These are phyloP conservation scores for Drosophila sucinea DNA, from an alignment of 1,140 invertebrate genomes.

Conservation along the genomic window DNA sequence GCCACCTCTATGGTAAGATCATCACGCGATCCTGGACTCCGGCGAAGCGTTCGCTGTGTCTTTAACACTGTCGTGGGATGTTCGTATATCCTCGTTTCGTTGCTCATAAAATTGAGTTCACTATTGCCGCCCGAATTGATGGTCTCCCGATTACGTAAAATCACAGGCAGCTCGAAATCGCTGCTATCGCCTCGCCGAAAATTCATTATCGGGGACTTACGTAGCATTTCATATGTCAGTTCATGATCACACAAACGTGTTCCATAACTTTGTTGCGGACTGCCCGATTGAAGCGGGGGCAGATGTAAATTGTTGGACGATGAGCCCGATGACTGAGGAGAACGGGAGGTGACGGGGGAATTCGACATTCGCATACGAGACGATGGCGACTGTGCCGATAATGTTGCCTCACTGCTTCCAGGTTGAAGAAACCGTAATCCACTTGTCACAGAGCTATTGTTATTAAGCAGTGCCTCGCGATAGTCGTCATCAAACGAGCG, in stretches of 20 bases:
- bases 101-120: conserved; percentile 80
- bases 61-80: conserved; percentile 72
- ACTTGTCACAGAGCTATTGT: conserved; percentile 40
- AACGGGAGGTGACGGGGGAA: conserved; percentile 56
- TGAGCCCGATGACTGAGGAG: conserved; percentile 75
- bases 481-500: conserved; percentile 82
- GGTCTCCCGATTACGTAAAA: conserved; percentile 70
- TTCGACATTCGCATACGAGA: conserved; percentile 50
- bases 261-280: conserved; percentile 76
- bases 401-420: background rate
- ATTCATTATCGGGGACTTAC: conserved; percentile 76
- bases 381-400: conserved; percentile 1
- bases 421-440: conserved; percentile 62
- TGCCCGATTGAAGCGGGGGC: conserved; percentile 57
- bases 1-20: conserved; percentile 56
- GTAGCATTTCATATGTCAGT: conserved; percentile 76
- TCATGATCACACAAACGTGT: conserved; percentile 80
- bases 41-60: conserved; percentile 51
- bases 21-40: conserved; percentile 60
- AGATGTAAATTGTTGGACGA: conserved; percentile 68
- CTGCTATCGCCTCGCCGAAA: conserved; percentile 68
- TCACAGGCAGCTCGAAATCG: conserved; percentile 58
- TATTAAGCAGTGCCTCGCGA: conserved; percentile 64
- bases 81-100: conserved; percentile 74
- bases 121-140: conserved; percentile 80